These are phyloP conservation scores for Nasonia vitripennis DNA, from an alignment of 1,140 invertebrate species.

Conservation along the genomic window DNA sequence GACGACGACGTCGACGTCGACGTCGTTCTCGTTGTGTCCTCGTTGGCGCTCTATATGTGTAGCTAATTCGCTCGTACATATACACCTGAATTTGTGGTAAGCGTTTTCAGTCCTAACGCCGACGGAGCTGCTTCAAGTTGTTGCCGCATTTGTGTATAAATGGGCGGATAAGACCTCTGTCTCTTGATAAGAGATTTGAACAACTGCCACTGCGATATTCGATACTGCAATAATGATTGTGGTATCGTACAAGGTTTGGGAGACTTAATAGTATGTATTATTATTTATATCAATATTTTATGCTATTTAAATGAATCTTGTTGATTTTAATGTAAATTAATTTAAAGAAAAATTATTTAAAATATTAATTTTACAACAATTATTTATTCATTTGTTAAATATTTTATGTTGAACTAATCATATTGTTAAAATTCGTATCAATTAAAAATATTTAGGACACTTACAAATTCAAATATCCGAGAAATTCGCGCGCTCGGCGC, in stretches of 20 bases:
- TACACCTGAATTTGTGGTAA: constrained; percentile 22
- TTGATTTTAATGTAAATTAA: no score
- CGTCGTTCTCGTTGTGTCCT: not conserved
- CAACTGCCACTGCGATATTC: constrained; percentile 22
- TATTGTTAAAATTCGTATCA: not conserved
- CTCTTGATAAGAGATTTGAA: not conserved
- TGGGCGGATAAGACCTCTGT: not conserved
- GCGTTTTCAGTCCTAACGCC: constrained; percentile 27
- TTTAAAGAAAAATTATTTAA: not conserved
- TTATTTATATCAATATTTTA: no score
- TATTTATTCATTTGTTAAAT: not conserved
- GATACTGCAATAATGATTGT: not conserved
- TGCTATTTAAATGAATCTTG: no score
- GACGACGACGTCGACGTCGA: constrained; percentile 18
- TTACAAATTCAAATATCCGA: not conserved
- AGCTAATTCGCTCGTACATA: not conserved
- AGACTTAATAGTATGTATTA: no score
- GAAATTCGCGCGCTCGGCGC: not conserved
- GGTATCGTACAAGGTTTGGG: not conserved
- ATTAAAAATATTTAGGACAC: not conserved
- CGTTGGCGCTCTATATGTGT: not conserved
- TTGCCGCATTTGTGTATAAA: not conserved
- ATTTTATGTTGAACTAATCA: not conserved
- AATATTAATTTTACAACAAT: not conserved
- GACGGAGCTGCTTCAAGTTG: not conserved